Evolutionary conservation across 2,113 vertebrate species (phyloP).

Genomic region (Tragelaphus scriptus): DNA sequence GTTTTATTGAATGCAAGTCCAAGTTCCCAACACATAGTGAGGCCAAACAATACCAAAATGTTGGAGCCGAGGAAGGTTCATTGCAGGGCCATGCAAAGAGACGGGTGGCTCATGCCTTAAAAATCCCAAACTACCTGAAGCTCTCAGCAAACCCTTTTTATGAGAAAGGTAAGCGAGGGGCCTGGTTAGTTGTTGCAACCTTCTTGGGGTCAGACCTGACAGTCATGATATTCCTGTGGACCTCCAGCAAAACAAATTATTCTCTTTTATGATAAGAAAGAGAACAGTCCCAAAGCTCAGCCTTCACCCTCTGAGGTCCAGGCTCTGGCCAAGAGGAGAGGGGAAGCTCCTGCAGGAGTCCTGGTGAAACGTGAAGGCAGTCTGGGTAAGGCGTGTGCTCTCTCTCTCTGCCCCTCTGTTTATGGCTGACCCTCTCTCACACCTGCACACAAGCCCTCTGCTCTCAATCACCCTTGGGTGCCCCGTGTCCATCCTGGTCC

Average conservation of each 20-base stretch:
- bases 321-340: background rate
- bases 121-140: background rate
- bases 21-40: background rate
- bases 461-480: background rate
- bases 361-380: background rate
- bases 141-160: background rate
- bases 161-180: background rate
- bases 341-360: background rate
- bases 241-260: background rate
- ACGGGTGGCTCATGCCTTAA: background rate
- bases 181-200: background rate
- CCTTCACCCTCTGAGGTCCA: background rate
- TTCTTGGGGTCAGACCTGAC: background rate
- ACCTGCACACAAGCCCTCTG: background rate
- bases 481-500: fast-evolving
- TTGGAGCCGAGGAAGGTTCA: background rate
- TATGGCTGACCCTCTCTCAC: background rate
- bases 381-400: background rate
- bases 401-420: background rate
- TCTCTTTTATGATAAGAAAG: background rate
- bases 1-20: background rate
- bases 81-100: background rate
- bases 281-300: background rate
- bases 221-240: background rate
- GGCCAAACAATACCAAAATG: background rate